Evolutionary conservation across 2,113 vertebrate species (phyloP).

Genomic region (Paracanthobrama guichenoti): DNA sequence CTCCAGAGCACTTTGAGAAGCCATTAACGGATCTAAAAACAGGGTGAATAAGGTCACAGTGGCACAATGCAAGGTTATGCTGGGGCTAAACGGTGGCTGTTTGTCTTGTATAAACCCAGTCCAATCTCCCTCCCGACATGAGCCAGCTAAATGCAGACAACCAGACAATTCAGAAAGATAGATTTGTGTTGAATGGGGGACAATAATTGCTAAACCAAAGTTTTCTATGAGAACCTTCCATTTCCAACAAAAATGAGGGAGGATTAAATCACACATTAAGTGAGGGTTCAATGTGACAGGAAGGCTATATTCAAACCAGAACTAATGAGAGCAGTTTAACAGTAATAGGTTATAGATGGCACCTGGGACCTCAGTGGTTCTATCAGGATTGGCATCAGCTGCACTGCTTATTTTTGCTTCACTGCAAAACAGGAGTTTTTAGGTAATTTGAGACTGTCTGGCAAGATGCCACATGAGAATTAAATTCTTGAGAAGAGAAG

Average conservation of each 20-base stretch:
- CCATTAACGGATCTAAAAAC: background rate
- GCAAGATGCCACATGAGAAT: slow-evolving; percentile 24
- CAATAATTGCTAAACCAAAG: slow-evolving; percentile 9
- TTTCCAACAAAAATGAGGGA: slow-evolving; percentile 19
- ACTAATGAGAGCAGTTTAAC: slow-evolving; percentile 42
- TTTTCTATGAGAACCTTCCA: background rate
- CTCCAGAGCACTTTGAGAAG: background rate
- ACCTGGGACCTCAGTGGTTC: slow-evolving; percentile 31
- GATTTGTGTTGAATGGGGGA: slow-evolving; percentile 36
- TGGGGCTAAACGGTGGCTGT: slow-evolving; percentile 8
- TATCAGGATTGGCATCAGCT: slow-evolving; percentile 33
- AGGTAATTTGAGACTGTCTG: slow-evolving; percentile 32
- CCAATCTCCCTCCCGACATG: slow-evolving; percentile 23
- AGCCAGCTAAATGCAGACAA: slow-evolving; percentile 38
- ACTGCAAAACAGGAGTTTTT: slow-evolving; percentile 36
- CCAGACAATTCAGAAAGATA: slow-evolving; percentile 35
- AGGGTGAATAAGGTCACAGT: background rate
- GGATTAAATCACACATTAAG: slow-evolving; percentile 8
- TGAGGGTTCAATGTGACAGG: slow-evolving; percentile 3
- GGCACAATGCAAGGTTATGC: slow-evolving; percentile 21
- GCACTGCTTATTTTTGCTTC: slow-evolving; percentile 20
- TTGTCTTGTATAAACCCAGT: slow-evolving; percentile 21
- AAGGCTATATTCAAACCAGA: slow-evolving; percentile 22
- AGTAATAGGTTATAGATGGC: slow-evolving; percentile 35
- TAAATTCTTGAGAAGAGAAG: slow-evolving; percentile 27